Evolutionary conservation across 2,888 invertebrate species (phyloP).

Genomic region (Timema cristinae): DNA sequence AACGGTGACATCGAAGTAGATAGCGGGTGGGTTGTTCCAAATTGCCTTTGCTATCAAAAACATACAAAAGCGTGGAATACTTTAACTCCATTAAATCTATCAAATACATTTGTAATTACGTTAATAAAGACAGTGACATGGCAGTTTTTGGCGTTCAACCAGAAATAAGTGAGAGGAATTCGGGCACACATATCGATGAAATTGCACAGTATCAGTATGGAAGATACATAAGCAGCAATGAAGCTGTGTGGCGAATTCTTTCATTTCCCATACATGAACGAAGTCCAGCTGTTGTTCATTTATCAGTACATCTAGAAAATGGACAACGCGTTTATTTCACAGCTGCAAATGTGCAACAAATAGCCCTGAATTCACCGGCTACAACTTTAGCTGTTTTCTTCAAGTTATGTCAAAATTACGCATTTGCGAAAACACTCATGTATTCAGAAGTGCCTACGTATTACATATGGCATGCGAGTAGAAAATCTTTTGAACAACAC

Average conservation of each 20-base stretch:
- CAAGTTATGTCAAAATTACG: too few relatives aligned
- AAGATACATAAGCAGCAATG: slow-evolving; percentile 24
- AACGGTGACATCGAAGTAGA: slow-evolving; percentile 31
- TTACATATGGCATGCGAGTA: too few relatives aligned
- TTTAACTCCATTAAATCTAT: slow-evolving; percentile 36
- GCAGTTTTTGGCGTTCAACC: slow-evolving; percentile 35
- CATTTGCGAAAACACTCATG: too few relatives aligned
- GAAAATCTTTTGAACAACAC: too few relatives aligned
- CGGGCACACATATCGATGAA: slow-evolving; percentile 23
- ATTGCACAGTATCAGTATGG: slow-evolving; percentile 19
- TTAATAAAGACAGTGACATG: slow-evolving; percentile 26
- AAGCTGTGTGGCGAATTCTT: slow-evolving; percentile 31
- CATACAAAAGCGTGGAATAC: slow-evolving; percentile 34
- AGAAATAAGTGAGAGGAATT: slow-evolving; percentile 20
- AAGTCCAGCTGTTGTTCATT: slow-evolving; percentile 30
- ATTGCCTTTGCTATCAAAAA: slow-evolving; percentile 24
- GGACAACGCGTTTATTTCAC: too few relatives aligned
- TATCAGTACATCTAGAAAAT: too few relatives aligned
- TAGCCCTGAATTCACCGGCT: too few relatives aligned
- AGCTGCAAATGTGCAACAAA: too few relatives aligned
- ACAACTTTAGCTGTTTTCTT: too few relatives aligned
- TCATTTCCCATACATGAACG: slow-evolving; percentile 26
- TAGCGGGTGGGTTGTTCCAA: slow-evolving; percentile 41
- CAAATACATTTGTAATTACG: slow-evolving; percentile 37
- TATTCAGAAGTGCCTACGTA: too few relatives aligned